These are phyloP conservation scores for Dicranocentrus wangi DNA, from an alignment of 2,888 invertebrate species.

Conservation along the genomic window DNA sequence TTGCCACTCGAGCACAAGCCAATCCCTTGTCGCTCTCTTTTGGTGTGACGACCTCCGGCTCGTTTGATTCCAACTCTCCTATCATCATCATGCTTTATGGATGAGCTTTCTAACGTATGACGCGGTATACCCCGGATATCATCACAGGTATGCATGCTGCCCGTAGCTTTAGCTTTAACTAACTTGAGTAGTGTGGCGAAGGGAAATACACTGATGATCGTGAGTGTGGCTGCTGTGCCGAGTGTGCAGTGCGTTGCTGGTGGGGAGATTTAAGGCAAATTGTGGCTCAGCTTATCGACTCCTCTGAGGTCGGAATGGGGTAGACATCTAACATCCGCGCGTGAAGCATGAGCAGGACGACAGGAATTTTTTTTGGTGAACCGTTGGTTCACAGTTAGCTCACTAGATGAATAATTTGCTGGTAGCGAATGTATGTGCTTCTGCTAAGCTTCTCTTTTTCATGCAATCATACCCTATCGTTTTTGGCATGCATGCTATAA, in stretches of 20 bases:
- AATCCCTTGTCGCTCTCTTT: conserved; percentile 67
- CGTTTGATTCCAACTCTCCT: conserved; percentile 44
- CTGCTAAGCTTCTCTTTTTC: no score
- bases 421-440: no score
- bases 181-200: no score
- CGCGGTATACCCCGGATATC: not conserved
- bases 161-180: conserved; percentile 10
- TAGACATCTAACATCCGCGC: conserved; percentile 23
- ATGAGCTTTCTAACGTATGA: conserved; percentile 28
- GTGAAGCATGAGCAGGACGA: no score
- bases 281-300: conserved; percentile 5
- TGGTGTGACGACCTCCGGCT: conserved; percentile 55
- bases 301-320: not conserved
- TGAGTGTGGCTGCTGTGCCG: not conserved
- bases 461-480: no score
- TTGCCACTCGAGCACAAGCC: conserved; percentile 72
- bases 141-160: no score
- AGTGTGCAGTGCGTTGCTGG: not conserved
- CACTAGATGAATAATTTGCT: no score
- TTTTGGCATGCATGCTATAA: no score
- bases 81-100: conserved; percentile 51
- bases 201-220: not conserved
- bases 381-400: no score
- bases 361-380: no score
- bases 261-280: not conserved